These are phyloP conservation scores for Sebastes ruberrimus DNA, from an alignment of 2,797 vertebrate species.

Conservation along the genomic window DNA sequence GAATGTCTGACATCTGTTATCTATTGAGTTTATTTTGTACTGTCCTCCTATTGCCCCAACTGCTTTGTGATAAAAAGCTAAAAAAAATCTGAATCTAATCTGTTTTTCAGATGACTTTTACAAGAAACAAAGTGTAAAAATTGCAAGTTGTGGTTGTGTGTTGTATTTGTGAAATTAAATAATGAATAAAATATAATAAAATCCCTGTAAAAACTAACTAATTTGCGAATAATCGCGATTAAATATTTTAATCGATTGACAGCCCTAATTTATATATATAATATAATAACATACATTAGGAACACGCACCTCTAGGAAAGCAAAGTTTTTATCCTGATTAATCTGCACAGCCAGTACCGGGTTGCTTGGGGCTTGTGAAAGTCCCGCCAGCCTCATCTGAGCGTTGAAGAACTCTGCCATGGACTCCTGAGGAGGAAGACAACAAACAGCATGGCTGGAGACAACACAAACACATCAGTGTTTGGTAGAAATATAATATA, in stretches of 20 bases:
- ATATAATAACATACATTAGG: neutral
- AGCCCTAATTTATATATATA: too few species aligned
- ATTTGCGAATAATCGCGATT: too few species aligned
- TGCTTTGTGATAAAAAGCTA: neutral
- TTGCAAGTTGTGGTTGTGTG: too few species aligned
- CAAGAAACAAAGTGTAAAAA: neutral
- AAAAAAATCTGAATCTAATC: neutral
- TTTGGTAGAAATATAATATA: rapidly evolving
- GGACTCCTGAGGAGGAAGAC: slow-evolving; percentile 68
- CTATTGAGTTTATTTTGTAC: neutral
- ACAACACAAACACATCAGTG: neutral
- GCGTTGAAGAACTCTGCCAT: slow-evolving; percentile 87
- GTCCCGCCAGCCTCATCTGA: slow-evolving; percentile 84
- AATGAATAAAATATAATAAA: neutral
- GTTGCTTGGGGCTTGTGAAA: slow-evolving; percentile 81
- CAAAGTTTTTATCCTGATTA: slow-evolving; percentile 87
- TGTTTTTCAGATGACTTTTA: neutral
- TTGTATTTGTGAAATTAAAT: too few species aligned
- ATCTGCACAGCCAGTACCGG: slow-evolving; percentile 85
- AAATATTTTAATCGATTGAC: too few species aligned
- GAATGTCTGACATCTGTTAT: neutral
- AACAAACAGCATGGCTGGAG: neutral
- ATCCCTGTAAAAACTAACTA: too few species aligned
- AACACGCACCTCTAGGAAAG: slow-evolving; percentile 77
- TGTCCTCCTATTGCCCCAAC: neutral